phyloP scores from a whole-genome alignment of 1,140 invertebrate species.

The Megalonaias nervosa region DNA sequence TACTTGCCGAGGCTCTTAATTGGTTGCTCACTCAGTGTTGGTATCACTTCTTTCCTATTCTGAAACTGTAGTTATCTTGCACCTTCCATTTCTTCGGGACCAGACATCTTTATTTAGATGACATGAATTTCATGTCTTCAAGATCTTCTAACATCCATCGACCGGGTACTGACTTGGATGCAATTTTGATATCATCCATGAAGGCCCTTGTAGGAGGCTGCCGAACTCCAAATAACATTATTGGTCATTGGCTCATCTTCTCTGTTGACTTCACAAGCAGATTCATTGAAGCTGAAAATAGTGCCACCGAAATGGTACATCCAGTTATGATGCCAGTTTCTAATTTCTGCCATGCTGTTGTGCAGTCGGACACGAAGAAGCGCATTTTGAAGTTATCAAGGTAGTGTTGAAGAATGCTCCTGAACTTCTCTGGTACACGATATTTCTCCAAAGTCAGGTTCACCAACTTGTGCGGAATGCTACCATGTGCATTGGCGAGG shows the following conservation, averaged over 20 bases:
- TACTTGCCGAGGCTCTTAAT: slow-evolving; percentile 7
- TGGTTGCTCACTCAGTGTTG: slow-evolving; percentile 15
- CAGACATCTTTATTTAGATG: slow-evolving; percentile 9
- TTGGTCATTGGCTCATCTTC: slow-evolving; percentile 3
- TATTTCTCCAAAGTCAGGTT: slow-evolving; percentile 11
- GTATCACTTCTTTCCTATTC: slow-evolving; percentile 12
- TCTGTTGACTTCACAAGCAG: slow-evolving; percentile 31
- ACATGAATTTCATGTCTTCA: slow-evolving; percentile 24
- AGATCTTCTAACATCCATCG: slow-evolving; percentile 16
- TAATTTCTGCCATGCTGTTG: slow-evolving; percentile 31
- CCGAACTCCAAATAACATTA: neutral
- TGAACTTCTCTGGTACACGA: slow-evolving; percentile 22
- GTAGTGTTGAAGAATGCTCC: slow-evolving; percentile 13
- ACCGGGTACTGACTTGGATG: slow-evolving; percentile 8
- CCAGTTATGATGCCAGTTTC: slow-evolving; percentile 35
- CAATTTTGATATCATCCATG: slow-evolving; percentile 31
- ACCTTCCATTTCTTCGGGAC: slow-evolving; percentile 20
- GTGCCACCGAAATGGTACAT: slow-evolving; percentile 30
- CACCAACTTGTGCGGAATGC: slow-evolving; percentile 27
- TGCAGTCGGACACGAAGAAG: slow-evolving; percentile 10
- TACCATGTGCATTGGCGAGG: slow-evolving; percentile 35
- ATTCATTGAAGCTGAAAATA: slow-evolving; percentile 32
- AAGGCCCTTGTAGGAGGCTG: slow-evolving; percentile 26
- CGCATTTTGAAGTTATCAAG: slow-evolving; percentile 18
- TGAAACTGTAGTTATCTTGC: slow-evolving; percentile 10